Base-by-base conservation (phyloP, 2,888 invertebrate genomes). In the Torymus texanus region DNA sequence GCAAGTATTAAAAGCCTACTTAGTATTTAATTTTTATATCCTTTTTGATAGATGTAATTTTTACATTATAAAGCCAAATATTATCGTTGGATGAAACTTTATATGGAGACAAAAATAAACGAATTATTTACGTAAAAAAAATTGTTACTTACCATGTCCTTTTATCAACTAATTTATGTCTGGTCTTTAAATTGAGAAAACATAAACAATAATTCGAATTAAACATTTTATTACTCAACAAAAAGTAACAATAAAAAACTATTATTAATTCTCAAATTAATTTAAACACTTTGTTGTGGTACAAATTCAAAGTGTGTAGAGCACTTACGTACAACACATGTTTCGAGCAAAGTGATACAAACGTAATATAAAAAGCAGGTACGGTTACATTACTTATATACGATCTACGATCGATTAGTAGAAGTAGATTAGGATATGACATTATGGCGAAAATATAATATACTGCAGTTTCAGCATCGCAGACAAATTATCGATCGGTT, bases 191-290 rank as follows among this genome's bases (percentile, higher is more conserved):
- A 66, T 58, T 16, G 11, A 21, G n/a, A 51, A 51, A 16, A 66
- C 58, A 66, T 56, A 55, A 55, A 14, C 4, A 41, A 61, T 50
- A 50, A 56, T 55, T 82, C 78, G 75, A 83, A 83, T 86, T 85
- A 86, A 86, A 88, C 85, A 87, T 86, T 88, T 88, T 87, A 88
- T 88, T 88, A 84, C 83, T 86, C 84, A 88, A 88, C 87, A 88
- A 87, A 87, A 86, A 84, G 82, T 88, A 87, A 88, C 87, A 88
- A 86, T 85, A 21, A 81, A 68, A 82, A 81, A 80, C 63, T 84
- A 84, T 78, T 74, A 71, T 83, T 70, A 79, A 73, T 41, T 73
- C 53, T 24, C 41, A 72, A 79, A 79, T 58, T 59, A 79, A 75
- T 55, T 56, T 53, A 53, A 68, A 67, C 58, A 66, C 53, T 75